phyloP scores from a whole-genome alignment of 2,888 invertebrate species.

The Peribatodes rhomboidaria region DNA sequence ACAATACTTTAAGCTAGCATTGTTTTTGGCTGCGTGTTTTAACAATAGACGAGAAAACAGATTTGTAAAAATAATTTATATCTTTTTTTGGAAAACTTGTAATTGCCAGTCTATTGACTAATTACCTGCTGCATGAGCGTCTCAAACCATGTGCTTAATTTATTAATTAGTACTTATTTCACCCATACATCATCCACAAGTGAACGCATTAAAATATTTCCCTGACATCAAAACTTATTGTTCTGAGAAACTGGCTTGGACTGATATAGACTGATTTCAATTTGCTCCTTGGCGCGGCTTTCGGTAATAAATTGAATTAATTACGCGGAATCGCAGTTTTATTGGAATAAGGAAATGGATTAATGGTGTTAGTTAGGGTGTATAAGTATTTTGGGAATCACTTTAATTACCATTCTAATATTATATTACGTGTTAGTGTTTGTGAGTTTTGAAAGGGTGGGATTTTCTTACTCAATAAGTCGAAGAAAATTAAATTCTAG shows the following conservation, averaged over 20 bases:
- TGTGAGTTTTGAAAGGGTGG: no score
- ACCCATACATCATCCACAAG: constrained; percentile 66
- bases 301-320: constrained; percentile 68
- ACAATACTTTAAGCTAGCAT: no score
- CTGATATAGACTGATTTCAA: constrained; percentile 35
- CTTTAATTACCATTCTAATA: neutral
- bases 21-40: no score
- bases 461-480: no score
- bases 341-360: constrained; percentile 45
- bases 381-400: constrained; percentile 9
- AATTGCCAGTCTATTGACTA: constrained; percentile 10
- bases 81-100: neutral
- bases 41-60: no score
- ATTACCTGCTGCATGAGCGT: neutral
- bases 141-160: neutral
- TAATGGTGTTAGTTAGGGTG: constrained; percentile 22
- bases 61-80: neutral
- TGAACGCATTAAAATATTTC: constrained; percentile 77
- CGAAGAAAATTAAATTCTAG: no score
- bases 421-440: no score
- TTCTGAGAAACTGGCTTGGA: constrained; percentile 53
- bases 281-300: constrained; percentile 58
- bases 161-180: constrained; percentile 55
- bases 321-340: constrained; percentile 54
- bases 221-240: constrained; percentile 64